Conservation (phyloP, 2,888 invertebrate species). For the Coelinius sp. region DNA sequence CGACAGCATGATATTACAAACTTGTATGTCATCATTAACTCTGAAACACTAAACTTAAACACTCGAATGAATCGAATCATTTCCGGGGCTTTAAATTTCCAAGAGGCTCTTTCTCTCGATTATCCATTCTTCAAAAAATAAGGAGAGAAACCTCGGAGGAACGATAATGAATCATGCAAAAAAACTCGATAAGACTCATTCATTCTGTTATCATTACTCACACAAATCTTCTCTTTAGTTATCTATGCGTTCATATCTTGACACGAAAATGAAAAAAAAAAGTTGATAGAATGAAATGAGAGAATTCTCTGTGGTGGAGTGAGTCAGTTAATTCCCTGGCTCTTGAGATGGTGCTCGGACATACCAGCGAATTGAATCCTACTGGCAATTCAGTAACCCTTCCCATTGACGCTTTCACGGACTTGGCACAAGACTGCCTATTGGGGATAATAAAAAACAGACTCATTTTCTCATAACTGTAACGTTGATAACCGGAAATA, state of each 20-base stretch:
- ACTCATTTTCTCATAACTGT: conserved; percentile 14
- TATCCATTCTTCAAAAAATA: neutral
- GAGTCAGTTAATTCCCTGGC: conserved; percentile 42
- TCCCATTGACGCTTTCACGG: conserved; percentile 6
- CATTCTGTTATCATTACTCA: neutral
- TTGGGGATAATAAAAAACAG: conserved; percentile 6
- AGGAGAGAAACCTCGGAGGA: neutral
- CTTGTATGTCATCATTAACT: conserved; percentile 10
- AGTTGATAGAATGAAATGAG: conserved; percentile 19
- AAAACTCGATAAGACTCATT: conserved; percentile 6
- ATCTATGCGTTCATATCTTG: neutral
- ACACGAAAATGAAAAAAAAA: conserved; percentile 18
- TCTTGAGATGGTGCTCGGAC: conserved; percentile 28
- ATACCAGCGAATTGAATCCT: conserved; percentile 1
- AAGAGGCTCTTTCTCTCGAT: neutral
- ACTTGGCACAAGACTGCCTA: conserved; percentile 3
- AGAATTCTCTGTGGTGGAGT: conserved; percentile 43
- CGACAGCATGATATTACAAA: conserved; percentile 6
- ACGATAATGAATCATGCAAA: neutral
- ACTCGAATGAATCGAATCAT: neutral
- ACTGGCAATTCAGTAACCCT: neutral
- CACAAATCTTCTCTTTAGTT: neutral
- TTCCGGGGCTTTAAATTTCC: neutral
- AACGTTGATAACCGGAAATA: conserved; percentile 33
- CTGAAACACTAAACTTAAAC: neutral